A percentile compares a stretch with the other conserved stretches of the same genome.
Conservation (phyloP, 2,797 vertebrate species). For the Momotus momota region DNA sequence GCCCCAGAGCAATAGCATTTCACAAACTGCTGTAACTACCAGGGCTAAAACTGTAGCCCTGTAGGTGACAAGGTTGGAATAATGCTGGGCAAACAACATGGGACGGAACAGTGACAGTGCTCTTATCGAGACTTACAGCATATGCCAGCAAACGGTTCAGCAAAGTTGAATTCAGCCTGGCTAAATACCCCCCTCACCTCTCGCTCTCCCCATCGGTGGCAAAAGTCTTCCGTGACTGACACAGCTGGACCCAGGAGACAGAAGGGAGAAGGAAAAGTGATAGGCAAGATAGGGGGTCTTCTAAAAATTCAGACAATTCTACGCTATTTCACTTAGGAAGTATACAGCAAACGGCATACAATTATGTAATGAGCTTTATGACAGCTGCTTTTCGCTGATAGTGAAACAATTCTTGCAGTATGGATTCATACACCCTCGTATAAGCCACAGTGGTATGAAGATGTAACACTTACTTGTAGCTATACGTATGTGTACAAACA, state of each 20-base stretch:
- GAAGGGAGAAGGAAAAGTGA: background rate
- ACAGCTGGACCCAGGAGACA: background rate
- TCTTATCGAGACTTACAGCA: background rate
- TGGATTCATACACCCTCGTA: background rate
- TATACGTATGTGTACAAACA: accelerated
- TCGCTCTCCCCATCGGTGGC: background rate
- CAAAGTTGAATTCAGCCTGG: background rate
- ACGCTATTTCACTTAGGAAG: background rate
- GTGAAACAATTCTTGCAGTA: background rate
- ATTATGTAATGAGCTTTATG: background rate
- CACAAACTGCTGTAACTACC: background rate
- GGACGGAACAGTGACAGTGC: background rate
- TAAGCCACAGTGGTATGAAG: background rate
- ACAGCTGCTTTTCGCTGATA: background rate
- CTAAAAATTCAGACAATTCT: background rate
- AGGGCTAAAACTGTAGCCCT: background rate
- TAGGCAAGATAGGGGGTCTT: background rate
- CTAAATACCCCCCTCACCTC: background rate
- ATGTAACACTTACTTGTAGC: too few relatives aligned
- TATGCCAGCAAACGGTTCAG: background rate
- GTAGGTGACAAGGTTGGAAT: background rate
- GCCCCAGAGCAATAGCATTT: background rate
- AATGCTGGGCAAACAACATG: background rate
- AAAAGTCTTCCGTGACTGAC: background rate
- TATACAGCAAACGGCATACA: background rate